phyloP scores from a whole-genome alignment of 1,140 invertebrate species.

The Doryteuthis pealeii region DNA sequence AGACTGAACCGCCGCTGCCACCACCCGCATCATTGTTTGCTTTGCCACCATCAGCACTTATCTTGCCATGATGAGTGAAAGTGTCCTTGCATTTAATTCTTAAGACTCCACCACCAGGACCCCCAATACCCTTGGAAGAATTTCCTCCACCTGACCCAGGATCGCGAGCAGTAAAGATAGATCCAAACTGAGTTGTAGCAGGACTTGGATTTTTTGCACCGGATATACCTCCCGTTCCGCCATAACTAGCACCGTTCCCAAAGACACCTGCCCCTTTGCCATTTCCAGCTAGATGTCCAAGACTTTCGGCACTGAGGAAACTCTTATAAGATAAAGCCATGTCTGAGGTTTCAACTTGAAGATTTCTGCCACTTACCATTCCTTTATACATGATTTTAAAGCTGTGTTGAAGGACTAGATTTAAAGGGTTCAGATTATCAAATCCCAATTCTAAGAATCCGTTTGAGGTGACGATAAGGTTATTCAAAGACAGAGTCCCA shows the following conservation, averaged over 20 bases:
- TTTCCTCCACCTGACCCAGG: constrained; percentile 45
- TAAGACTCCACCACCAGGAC: constrained; percentile 38
- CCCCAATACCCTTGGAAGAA: constrained; percentile 26
- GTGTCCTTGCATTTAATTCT: constrained; percentile 17
- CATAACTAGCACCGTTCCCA: constrained; percentile 39
- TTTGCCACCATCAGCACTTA: constrained; percentile 32
- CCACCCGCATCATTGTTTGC: constrained; percentile 29
- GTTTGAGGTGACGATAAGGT: constrained; percentile 35
- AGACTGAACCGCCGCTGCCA: constrained; percentile 34
- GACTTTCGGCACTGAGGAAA: constrained; percentile 26
- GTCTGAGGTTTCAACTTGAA: constrained; percentile 30
- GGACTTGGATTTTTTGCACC: constrained; percentile 16
- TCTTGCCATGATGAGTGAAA: constrained; percentile 34
- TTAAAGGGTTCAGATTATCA: constrained; percentile 27
- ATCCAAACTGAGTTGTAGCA: constrained; percentile 21
- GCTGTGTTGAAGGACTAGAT: constrained; percentile 29
- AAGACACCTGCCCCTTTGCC: constrained; percentile 26
- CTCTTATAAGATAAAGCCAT: constrained; percentile 37
- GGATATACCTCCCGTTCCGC: constrained; percentile 38
- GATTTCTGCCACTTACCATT: constrained; percentile 26
- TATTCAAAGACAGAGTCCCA: constrained; percentile 34
- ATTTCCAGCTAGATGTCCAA: constrained; percentile 18
- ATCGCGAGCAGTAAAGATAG: constrained; percentile 26
- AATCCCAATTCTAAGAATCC: constrained; percentile 33
- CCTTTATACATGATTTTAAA: constrained; percentile 43